Base-by-base conservation (phyloP, 2,888 invertebrate species). In the Drosophila nr. perissopoda region DNA sequence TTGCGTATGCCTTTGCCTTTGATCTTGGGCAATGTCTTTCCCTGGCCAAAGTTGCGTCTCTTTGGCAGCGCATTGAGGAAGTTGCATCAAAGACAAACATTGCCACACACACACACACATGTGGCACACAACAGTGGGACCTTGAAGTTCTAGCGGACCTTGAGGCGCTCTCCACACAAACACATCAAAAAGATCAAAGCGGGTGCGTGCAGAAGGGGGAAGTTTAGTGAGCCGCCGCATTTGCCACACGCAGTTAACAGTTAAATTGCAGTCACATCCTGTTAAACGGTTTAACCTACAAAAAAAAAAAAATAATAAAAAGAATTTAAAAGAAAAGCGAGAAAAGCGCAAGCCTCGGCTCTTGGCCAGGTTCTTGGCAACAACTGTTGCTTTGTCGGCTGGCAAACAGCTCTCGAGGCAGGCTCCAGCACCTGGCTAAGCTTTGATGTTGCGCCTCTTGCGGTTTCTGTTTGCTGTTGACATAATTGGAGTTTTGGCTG, bases 61-160 rank as follows among this genome's bases (percentile, higher is more conserved):
- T 73, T 82, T 78, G 82, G 82, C 87, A 83, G 80, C 80, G 82
- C 79, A 82, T 88, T 83, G 84, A 86, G 85, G 89, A 86, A 86
- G 89, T 86, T 88, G 89, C 85, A 86, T 86, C 85, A 86, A 86
- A 86, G 85, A 82, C 89, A 88, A 86, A 88, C 84, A 80, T 65
- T 61, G 48, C 65, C 68, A 66, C 61, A 71, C 36, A 65, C 33
- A 56, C 62, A 60, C 57, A 40, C 54, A 62, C 51, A 59, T 74
- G 74, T 78, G 79, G 70, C 70, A 66, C 42, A 48, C 49, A 48
- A 40, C 60, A 52, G 38, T 79, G 83, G 74, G 84, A 88, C 84
- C 88, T 88, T 88, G 88, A 84, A 82, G 84, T 84, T 85, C 80
- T 79, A 59, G 84, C 76, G 82, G 84, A 89, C 89, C 84, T 84